A percentile compares a stretch with the other conserved stretches of the same genome.
Conservation (phyloP, 2,888 invertebrate species). For the Chironomus riparius region DNA sequence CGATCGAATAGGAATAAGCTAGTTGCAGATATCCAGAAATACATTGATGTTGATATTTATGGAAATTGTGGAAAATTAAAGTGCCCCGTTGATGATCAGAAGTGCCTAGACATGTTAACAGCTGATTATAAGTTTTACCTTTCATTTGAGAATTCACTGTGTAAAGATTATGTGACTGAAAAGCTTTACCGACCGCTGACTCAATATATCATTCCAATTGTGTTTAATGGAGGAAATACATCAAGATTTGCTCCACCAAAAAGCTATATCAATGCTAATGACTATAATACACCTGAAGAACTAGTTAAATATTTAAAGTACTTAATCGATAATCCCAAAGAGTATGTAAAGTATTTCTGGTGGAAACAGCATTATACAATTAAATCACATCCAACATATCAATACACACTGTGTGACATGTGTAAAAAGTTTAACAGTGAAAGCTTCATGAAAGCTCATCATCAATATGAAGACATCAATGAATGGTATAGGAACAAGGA, state of each 20-base stretch:
- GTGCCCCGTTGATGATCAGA: conserved; percentile 33
- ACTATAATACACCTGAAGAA: conserved; percentile 44
- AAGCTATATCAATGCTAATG: conserved; percentile 49
- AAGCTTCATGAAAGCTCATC: not conserved
- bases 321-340: conserved; percentile 41
- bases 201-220: conserved; percentile 55
- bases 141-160: conserved; percentile 59
- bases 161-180: conserved; percentile 56
- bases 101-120: conserved; percentile 41
- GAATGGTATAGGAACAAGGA: no score
- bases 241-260: conserved; percentile 45
- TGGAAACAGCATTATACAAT: not conserved
- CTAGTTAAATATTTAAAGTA: conserved; percentile 45
- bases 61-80: conserved; percentile 49
- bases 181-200: conserved; percentile 49
- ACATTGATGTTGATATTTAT: conserved; percentile 52
- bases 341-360: not conserved
- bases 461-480: not conserved
- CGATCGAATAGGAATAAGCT: conserved; percentile 43
- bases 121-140: conserved; percentile 59
- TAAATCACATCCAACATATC: not conserved
- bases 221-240: conserved; percentile 57
- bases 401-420: not conserved
- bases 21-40: conserved; percentile 45
- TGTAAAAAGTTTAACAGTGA: not conserved